A percentile compares a stretch with the other conserved stretches of the same genome.
phyloP scores from a whole-genome alignment of 2,113 vertebrate species.

The Cygnus buccinator region DNA sequence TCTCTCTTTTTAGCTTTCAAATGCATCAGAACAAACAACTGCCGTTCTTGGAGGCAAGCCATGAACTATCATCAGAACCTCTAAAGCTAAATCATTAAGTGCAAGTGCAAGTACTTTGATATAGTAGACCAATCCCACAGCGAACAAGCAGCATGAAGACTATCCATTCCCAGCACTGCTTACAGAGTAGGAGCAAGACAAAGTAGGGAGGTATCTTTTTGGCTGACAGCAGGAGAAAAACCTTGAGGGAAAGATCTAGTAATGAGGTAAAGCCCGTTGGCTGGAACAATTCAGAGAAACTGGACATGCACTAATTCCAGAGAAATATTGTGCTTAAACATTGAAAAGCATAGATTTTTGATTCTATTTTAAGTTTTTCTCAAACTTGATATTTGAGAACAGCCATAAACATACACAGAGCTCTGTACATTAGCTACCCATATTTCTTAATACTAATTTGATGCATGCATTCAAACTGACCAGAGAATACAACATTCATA shows the following conservation, averaged over 20 bases:
- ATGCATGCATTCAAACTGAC: background rate
- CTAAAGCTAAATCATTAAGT: background rate
- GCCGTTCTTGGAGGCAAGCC: background rate
- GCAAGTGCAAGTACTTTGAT: background rate
- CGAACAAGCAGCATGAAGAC: background rate
- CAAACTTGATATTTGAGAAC: background rate
- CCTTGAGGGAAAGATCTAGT: background rate
- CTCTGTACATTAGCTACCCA: background rate
- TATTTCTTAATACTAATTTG: background rate
- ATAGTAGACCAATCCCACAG: background rate
- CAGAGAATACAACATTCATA: background rate
- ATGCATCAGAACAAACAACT: background rate
- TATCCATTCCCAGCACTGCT: background rate
- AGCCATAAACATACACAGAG: background rate
- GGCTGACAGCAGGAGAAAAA: background rate
- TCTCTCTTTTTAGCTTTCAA: background rate
- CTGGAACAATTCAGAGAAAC: background rate
- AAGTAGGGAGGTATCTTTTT: background rate
- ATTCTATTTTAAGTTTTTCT: background rate
- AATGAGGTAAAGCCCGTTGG: background rate
- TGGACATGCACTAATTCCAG: background rate
- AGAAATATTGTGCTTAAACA: background rate
- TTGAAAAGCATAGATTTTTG: background rate
- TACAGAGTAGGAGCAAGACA: background rate
- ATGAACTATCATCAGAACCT: background rate